phyloP scores from a whole-genome alignment of 1,140 invertebrate species.

The Calliphora vicina region DNA sequence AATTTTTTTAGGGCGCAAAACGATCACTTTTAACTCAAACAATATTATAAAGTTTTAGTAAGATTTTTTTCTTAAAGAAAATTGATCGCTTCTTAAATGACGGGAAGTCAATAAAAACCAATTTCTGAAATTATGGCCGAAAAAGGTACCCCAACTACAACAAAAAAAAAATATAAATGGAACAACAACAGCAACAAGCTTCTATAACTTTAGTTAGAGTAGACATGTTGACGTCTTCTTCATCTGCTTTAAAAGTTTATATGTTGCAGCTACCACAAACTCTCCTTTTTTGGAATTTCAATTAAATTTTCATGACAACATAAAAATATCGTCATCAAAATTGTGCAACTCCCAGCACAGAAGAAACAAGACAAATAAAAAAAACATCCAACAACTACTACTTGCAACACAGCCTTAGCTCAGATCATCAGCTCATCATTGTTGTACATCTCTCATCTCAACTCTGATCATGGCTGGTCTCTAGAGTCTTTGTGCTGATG shows the following conservation, averaged over 20 bases:
- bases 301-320: constrained; percentile 36
- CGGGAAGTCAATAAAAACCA: constrained; percentile 36
- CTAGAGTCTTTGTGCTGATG: neutral
- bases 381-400: neutral
- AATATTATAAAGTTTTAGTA: no score
- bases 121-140: constrained; percentile 33
- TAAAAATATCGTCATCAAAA: constrained; percentile 33
- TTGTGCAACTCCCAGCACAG: constrained; percentile 8
- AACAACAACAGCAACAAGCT: neutral
- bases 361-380: neutral
- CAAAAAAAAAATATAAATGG: no score
- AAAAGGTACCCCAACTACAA: constrained; percentile 11
- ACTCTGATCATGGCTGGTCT: neutral
- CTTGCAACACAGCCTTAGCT: no score
- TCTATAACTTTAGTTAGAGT: neutral
- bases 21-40: neutral
- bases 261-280: neutral
- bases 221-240: constrained; percentile 36
- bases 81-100: constrained; percentile 33
- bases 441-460: neutral
- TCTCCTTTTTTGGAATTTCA: constrained; percentile 35
- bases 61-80: neutral
- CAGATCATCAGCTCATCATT: neutral
- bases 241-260: neutral
- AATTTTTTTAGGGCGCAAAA: neutral